These are phyloP conservation scores for Crepidodera aurea DNA, from an alignment of 2,888 invertebrate genomes.

Conservation along the genomic window DNA sequence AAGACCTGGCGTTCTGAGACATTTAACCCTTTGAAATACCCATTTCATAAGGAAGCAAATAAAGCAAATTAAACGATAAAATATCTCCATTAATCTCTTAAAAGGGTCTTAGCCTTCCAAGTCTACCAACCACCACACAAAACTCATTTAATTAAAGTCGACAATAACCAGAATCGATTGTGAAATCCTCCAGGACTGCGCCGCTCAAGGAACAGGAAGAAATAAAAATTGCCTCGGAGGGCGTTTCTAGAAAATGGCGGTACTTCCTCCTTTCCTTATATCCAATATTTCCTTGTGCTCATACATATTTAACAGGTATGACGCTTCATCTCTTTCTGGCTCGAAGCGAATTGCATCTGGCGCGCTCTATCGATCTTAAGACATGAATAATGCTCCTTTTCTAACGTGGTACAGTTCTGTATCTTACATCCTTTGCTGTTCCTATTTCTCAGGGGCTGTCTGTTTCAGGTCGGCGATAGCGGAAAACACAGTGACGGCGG, in stretches of 20 bases:
- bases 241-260: slow-evolving; percentile 59
- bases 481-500: slow-evolving; percentile 20
- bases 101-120: slow-evolving; percentile 31
- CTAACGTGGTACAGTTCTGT: slow-evolving; percentile 35
- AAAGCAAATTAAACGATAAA: slow-evolving; percentile 30
- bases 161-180: slow-evolving; percentile 37
- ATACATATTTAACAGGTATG: slow-evolving; percentile 60
- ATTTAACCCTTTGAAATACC: slow-evolving; percentile 10
- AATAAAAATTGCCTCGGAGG: slow-evolving; percentile 42
- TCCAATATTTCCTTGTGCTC: slow-evolving; percentile 59
- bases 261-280: slow-evolving; percentile 60
- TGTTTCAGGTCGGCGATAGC: slow-evolving; percentile 31
- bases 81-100: slow-evolving; percentile 32
- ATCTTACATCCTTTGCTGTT: slow-evolving; percentile 46
- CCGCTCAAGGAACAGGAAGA: slow-evolving; percentile 16
- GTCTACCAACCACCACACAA: slow-evolving; percentile 24
- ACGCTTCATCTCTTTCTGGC: slow-evolving; percentile 38
- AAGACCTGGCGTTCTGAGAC: background rate
- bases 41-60: slow-evolving; percentile 24
- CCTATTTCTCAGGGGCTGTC: slow-evolving; percentile 39
- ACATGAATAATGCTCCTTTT: slow-evolving; percentile 44
- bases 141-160: slow-evolving; percentile 34
- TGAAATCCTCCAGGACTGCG: slow-evolving; percentile 25
- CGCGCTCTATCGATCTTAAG: slow-evolving; percentile 44
- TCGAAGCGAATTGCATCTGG: slow-evolving; percentile 10